A percentile compares a stretch with the other conserved stretches of the same genome.
These are phyloP conservation scores for Penaeus monodon DNA, from an alignment of 2,888 invertebrate species.

Conservation along the genomic window DNA sequence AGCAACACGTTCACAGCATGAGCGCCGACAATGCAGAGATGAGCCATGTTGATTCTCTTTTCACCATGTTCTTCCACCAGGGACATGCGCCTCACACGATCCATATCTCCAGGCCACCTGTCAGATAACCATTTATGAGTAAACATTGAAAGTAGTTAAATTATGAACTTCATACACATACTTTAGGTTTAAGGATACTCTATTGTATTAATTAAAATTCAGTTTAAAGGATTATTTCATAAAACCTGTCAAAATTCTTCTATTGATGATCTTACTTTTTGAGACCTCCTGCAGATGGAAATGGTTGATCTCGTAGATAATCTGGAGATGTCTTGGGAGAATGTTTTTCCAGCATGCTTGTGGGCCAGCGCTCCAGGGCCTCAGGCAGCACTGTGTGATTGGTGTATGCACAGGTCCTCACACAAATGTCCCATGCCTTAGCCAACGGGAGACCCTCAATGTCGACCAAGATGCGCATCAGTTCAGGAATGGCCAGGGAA, in stretches of 20 bases:
- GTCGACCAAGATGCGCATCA: constrained; percentile 94
- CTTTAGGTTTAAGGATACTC: too few species aligned
- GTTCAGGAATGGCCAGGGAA: constrained; percentile 95
- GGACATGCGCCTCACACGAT: constrained; percentile 89
- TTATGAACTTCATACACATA: too few species aligned
- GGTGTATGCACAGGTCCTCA: constrained; percentile 94
- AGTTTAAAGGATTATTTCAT: too few species aligned
- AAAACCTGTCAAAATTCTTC: neutral
- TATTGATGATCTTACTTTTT: constrained; percentile 53
- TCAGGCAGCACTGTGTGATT: constrained; percentile 99
- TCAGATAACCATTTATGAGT: neutral
- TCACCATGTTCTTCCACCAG: constrained; percentile 94
- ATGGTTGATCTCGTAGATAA: constrained; percentile 97
- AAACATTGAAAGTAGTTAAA: too few species aligned
- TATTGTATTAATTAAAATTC: too few species aligned
- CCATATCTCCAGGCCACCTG: constrained; percentile 74
- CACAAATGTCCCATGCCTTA: constrained; percentile 89
- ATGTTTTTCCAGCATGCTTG: constrained; percentile 88
- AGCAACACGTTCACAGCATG: constrained; percentile 97
- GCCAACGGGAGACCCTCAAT: constrained; percentile 90
- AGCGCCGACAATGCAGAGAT: constrained; percentile 93
- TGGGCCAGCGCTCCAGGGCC: constrained; percentile 94
- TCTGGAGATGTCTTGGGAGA: constrained; percentile 94
- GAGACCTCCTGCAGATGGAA: constrained; percentile 77
- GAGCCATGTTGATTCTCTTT: constrained; percentile 98